Evolutionary conservation across 2,797 vertebrate species (phyloP), one percentile per base, ranked within the genome.

Genomic region (Ispidina picta): DNA sequence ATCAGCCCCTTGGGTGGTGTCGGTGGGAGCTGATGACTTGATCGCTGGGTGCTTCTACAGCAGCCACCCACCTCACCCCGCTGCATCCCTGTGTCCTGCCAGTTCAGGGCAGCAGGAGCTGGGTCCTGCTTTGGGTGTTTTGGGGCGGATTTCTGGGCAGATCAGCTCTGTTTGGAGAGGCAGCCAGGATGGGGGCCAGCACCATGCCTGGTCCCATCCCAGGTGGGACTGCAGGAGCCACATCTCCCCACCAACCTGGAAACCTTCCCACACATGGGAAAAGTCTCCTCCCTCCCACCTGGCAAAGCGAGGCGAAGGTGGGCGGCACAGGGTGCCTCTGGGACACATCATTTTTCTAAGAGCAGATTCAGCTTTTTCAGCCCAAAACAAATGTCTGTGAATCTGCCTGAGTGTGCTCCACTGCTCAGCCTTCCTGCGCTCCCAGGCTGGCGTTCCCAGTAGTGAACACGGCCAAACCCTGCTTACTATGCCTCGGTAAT

Each of bases 31-130:
- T 6, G 28, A 28, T 9, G n/a, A 12, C 49, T 71, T 1, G 1
- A 4, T 17, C 5, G 2, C 16, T 43, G 69, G 35, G 8, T n/a
- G 31, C 12, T 51, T 7, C 74, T 81, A n/a, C 33, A 46, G 33
- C 16, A 35, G 17, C 21, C 3, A 4, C 37, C 6, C 13, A 12
- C 21, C 51, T 41, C 2, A 3, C 19, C 19, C 31, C 22, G 1
- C 0, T 0, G 22, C 13, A 39, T 35, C 12, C 14, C 37, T 2
- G 4, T 33, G 28, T 75, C 41, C 12, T 4, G 25, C 12, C 6
- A 2, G 12, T 35, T 48, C n/a, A 7, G 23, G 44, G 21, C 41
- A 43, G n/a, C 49, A 35, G 41, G 33, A 64, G 6, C 26, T 9
- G 28, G 4, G 8, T 19, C 51, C 41, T 6, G 15, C 9, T 29